These are phyloP conservation scores for Dascillus cervinus DNA, from an alignment of 2,888 invertebrate species.

Conservation along the genomic window DNA sequence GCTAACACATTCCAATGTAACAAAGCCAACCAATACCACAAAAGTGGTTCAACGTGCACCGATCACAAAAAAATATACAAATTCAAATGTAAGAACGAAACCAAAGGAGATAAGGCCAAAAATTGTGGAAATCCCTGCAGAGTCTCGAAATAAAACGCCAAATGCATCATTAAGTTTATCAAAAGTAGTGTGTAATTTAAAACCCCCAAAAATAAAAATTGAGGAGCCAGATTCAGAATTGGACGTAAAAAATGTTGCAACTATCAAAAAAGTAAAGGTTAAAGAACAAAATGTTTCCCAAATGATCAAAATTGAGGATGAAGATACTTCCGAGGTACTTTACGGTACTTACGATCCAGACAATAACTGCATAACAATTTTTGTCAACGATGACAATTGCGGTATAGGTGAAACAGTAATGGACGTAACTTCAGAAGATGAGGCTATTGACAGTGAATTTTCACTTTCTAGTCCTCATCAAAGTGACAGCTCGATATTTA, in stretches of 20 bases:
- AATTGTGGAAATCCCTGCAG: too few relatives aligned
- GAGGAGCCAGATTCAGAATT: conserved; percentile 6
- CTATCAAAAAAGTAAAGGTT: too few relatives aligned
- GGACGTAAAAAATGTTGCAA: too few relatives aligned
- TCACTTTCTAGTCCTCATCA: too few relatives aligned
- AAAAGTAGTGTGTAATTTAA: conserved; percentile 5
- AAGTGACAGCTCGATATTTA: too few relatives aligned
- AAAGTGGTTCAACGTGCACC: conserved; percentile 3
- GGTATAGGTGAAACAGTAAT: conserved; percentile 45
- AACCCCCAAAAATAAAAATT: conserved; percentile 2
- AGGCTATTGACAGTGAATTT: conserved; percentile 24
- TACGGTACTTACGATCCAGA: conserved; percentile 66
- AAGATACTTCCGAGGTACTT: conserved; percentile 49
- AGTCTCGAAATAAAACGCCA: too few relatives aligned
- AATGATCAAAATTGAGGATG: conserved; percentile 17
- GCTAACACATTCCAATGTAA: conserved; percentile 6
- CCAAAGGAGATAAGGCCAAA: conserved; percentile 12
- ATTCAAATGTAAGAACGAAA: conserved; percentile 13
- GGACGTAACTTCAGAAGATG: conserved; percentile 34
- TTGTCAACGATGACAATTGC: conserved; percentile 56
- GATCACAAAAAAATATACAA: conserved; percentile 1
- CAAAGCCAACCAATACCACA: background rate
- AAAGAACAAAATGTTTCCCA: too few relatives aligned
- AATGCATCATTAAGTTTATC: background rate
- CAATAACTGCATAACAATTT: conserved; percentile 65